Conservation (phyloP, 2,888 invertebrate species). For the Limnephilus auricula region DNA sequence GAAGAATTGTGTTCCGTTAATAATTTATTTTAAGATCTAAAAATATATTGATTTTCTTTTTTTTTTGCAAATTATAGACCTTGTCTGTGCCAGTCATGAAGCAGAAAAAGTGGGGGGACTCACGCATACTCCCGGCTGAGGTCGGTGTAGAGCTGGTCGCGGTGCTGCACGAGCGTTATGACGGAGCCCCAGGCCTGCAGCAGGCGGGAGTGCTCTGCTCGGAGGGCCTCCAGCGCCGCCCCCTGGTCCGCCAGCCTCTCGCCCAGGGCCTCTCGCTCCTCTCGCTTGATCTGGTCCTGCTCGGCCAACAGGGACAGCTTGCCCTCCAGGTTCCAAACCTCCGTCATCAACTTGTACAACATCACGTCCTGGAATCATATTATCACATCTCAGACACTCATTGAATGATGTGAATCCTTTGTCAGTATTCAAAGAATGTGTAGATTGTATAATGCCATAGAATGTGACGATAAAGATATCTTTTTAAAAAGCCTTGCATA, state of each 20-base stretch:
- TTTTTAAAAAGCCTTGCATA: too few species aligned
- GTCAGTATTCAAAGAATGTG: too few species aligned
- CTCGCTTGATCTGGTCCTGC: slow-evolving; percentile 82
- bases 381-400: not conserved
- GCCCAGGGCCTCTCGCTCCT: slow-evolving; percentile 79
- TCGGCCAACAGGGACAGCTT: slow-evolving; percentile 81
- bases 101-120: slow-evolving; percentile 64
- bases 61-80: too few species aligned
- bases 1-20: too few species aligned
- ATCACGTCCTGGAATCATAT: slow-evolving; percentile 78
- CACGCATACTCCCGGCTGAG: slow-evolving; percentile 80
- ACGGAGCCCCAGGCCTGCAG: slow-evolving; percentile 87
- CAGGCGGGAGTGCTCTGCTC: slow-evolving; percentile 83
- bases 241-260: slow-evolving; percentile 83
- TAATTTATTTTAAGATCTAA: too few species aligned
- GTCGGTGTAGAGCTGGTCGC: slow-evolving; percentile 82
- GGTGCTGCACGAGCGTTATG: slow-evolving; percentile 82
- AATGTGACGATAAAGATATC: too few species aligned
- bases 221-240: slow-evolving; percentile 84
- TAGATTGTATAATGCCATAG: too few species aligned
- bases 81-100: not conserved
- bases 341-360: slow-evolving; percentile 82
- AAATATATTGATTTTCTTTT: too few species aligned
- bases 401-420: not conserved
- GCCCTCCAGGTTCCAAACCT: slow-evolving; percentile 84